These are phyloP conservation scores for Spodoptera frugiperda DNA, from an alignment of 1,140 invertebrate species.

Conservation along the genomic window DNA sequence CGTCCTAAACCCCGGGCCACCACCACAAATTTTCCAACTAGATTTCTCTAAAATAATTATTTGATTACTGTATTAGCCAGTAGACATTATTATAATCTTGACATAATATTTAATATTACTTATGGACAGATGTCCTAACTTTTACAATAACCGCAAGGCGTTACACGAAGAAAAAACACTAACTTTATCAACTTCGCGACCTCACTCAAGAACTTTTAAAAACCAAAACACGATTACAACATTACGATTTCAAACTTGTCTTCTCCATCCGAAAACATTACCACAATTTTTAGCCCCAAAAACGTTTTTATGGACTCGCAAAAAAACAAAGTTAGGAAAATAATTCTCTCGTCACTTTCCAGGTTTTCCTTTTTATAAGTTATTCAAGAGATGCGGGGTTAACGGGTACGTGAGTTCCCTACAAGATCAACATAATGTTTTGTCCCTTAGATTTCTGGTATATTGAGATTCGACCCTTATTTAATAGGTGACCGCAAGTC, in stretches of 20 bases:
- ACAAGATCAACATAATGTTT: slow-evolving; percentile 44
- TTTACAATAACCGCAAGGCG: too few species aligned
- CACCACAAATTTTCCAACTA: too few species aligned
- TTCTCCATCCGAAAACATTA: neutral
- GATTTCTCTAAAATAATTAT: too few species aligned
- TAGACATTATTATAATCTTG: too few species aligned
- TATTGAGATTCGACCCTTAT: slow-evolving; percentile 20
- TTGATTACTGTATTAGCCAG: too few species aligned
- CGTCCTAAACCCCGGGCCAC: too few species aligned
- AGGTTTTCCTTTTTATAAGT: slow-evolving; percentile 33
- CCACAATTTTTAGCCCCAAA: neutral
- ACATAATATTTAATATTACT: too few species aligned
- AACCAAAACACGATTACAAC: neutral
- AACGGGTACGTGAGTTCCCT: slow-evolving; percentile 37
- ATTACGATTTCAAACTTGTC: neutral
- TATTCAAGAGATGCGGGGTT: slow-evolving; percentile 27
- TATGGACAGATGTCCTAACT: too few species aligned
- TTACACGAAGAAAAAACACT: too few species aligned
- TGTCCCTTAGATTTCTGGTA: slow-evolving; percentile 22
- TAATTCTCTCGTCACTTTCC: neutral
- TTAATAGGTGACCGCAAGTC: neutral
- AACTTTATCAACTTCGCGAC: too few species aligned
- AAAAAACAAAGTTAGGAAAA: slow-evolving; percentile 9
- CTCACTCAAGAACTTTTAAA: neutral
- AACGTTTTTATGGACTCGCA: neutral